Evolutionary conservation across 2,888 invertebrate genomes (phyloP).

Genomic region (Dryobota labecula): DNA sequence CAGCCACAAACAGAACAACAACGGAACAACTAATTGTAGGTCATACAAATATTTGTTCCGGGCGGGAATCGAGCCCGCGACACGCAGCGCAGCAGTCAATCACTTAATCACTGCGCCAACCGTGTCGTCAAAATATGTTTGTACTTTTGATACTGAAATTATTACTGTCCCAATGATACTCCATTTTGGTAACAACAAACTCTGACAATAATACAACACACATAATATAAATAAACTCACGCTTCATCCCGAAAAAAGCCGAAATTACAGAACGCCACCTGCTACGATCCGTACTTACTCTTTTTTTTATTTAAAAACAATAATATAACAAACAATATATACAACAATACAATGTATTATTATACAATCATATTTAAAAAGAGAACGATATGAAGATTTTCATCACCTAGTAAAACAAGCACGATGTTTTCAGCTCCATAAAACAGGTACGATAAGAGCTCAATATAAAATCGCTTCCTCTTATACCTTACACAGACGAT

Average conservation of each 20-base stretch:
- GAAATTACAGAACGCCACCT: not conserved
- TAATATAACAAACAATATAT: too few relatives aligned
- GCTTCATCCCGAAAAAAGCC: not conserved
- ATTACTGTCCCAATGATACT: not conserved
- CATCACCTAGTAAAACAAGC: not conserved
- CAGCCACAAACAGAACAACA: too few relatives aligned
- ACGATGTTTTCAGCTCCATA: not conserved
- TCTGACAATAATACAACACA: not conserved
- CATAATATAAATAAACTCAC: not conserved
- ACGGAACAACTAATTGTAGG: too few relatives aligned
- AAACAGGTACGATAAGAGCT: not conserved
- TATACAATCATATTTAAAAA: not conserved
- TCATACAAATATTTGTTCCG: too few relatives aligned
- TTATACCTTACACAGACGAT: constrained; percentile 60
- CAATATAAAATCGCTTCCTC: constrained; percentile 58
- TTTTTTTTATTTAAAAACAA: not conserved
- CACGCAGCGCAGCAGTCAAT: too few relatives aligned
- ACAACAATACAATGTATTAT: not conserved
- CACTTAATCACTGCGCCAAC: too few relatives aligned
- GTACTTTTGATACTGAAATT: not conserved
- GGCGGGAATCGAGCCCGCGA: too few relatives aligned
- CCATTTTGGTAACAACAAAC: not conserved
- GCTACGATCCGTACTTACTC: not conserved
- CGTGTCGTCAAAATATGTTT: not conserved
- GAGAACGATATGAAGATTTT: not conserved